These are phyloP conservation scores for Diaprepes abbreviatus DNA, from an alignment of 2,888 invertebrate genomes.

Conservation along the genomic window DNA sequence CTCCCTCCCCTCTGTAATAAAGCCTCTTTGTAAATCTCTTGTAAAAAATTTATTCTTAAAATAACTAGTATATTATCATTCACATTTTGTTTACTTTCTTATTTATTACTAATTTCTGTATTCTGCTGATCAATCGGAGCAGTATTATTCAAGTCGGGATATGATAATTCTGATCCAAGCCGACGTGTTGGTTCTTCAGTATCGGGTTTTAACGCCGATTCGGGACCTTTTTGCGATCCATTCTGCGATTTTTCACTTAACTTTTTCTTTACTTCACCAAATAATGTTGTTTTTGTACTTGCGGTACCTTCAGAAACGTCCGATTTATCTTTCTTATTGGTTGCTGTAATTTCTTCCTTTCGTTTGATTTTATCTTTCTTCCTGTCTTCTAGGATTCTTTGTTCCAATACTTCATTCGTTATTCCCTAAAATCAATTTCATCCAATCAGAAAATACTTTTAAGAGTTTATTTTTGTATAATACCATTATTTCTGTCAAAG, in stretches of 20 bases:
- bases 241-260: constrained; percentile 15
- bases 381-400: constrained; percentile 36
- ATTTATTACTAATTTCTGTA: constrained; percentile 20
- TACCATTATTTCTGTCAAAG: constrained; percentile 62
- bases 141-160: too few species aligned
- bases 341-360: constrained; percentile 1
- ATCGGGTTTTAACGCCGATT: neutral
- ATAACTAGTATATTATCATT: constrained; percentile 15
- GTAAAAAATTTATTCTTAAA: constrained; percentile 31
- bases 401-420: constrained; percentile 40
- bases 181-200: neutral
- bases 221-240: neutral
- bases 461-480: too few species aligned
- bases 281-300: constrained; percentile 28
- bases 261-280: constrained; percentile 16
- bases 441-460: neutral
- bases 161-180: too few species aligned
- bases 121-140: too few species aligned
- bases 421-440: constrained; percentile 44
- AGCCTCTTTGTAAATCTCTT: too few species aligned
- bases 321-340: constrained; percentile 8
- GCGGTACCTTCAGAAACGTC: constrained; percentile 22
- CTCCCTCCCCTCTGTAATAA: too few species aligned
- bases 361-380: constrained; percentile 25
- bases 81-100: neutral